Evolutionary conservation across 2,113 vertebrate genomes (phyloP), one percentile per base, ranked within the genome.

Genomic region (Saiga tatarica): DNA sequence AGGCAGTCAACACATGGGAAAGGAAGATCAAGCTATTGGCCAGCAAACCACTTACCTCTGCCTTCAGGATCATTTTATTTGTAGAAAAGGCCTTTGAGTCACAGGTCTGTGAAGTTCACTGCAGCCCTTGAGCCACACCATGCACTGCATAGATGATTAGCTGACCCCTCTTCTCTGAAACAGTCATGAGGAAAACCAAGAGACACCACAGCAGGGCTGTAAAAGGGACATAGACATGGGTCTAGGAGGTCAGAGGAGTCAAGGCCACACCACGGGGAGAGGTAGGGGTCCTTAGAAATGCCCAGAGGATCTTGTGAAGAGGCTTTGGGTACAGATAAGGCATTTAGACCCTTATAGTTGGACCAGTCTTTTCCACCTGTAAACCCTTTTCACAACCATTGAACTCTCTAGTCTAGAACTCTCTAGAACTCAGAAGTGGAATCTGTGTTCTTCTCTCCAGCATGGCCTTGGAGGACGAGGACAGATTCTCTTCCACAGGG

Each of bases 141-240:
- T 3, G 15, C 23, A 9, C 67, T 25, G 0, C 1, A 0, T 42
- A 25, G 74, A 26, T 39, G 60, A 6, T 23, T 23, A 50, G 16
- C 45, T 81, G 25, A 62, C 21, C 45, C 16, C 8, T 67, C 42
- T 79, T 67, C 78, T 79, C 67, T 81, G 45, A 39, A 6, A 74
- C 2, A n/a, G 50, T 89, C 45, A 55, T 76, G 39, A 25, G 71
- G 39, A 42, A 55, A 79, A 21, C 23, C 36, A 76, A 47, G 78
- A 92, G 10, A 45, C 85, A 10, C 2, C 33, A 57, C 13, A 11
- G 9, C 23, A 83, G 39, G 13, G 26, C 0, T 0, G 21, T 13
- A 5, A 64, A 79, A 23, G 16, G n/a, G 12, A 15, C 50, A 9
- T 2, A 12, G 8, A 53, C 17, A 15, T 14, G 13, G 78, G 26